Conservation (phyloP, 2,113 vertebrate species). For the Heterotilapia buettikoferi region DNA sequence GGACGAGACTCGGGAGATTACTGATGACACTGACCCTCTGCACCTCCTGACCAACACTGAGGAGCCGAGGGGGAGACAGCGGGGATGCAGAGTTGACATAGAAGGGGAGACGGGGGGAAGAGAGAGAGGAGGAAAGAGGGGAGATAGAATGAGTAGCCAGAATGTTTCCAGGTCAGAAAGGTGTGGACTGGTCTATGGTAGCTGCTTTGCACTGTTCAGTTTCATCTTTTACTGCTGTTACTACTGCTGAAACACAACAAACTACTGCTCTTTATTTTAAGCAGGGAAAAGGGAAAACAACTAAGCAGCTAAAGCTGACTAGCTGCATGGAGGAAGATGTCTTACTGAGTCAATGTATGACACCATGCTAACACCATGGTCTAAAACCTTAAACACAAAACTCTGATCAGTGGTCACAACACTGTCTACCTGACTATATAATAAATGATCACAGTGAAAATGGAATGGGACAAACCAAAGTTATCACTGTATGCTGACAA, state of each 20-base stretch:
- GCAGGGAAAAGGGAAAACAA: not conserved
- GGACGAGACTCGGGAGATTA: constrained; percentile 86
- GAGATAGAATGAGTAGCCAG: not conserved
- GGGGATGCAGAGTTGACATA: not conserved
- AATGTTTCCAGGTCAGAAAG: not conserved
- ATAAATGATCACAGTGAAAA: not conserved
- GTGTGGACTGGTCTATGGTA: not conserved
- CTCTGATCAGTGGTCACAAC: not conserved
- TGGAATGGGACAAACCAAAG: too few relatives aligned
- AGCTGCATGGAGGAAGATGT: not conserved
- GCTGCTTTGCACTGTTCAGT: not conserved
- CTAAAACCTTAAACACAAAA: not conserved
- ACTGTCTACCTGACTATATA: not conserved
- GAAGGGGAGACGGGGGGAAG: not conserved
- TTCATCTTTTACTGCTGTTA: not conserved
- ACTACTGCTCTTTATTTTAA: not conserved
- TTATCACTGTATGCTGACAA: too few relatives aligned
- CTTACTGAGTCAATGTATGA: not conserved
- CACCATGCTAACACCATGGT: not conserved
- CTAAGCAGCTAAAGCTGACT: not conserved
- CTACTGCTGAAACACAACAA: not conserved
- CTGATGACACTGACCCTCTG: constrained; percentile 89
- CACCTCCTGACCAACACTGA: constrained; percentile 88
- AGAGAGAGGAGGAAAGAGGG: not conserved
- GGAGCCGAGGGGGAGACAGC: not conserved